Evolutionary conservation across 64 coral and sea anemone genomes (phyloP).

Genomic region (Anthopleura sola): DNA sequence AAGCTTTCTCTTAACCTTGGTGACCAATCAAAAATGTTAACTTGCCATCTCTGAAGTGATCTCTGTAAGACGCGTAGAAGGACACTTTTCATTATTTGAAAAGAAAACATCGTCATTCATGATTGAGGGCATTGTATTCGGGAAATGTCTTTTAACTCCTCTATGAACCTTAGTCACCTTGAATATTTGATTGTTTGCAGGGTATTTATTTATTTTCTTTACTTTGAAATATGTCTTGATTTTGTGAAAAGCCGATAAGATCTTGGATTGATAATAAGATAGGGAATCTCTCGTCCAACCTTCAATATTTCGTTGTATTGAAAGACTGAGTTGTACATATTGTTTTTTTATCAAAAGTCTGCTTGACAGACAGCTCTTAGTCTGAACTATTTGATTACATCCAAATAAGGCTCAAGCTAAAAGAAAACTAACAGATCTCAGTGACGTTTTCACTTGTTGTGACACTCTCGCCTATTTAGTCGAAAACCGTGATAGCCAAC

Average conservation of each 20-base stretch:
- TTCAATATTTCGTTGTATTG: constrained; percentile 16
- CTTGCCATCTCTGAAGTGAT: not conserved
- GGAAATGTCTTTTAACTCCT: constrained; percentile 33
- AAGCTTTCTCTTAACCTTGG: constrained; percentile 12
- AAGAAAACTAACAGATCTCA: constrained; percentile 34
- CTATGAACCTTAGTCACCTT: constrained; percentile 7
- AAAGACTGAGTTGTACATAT: constrained; percentile 2
- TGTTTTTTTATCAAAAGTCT: constrained; percentile 25
- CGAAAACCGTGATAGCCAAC: constrained; percentile 11
- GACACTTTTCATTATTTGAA: constrained; percentile 16
- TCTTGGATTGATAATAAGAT: not conserved
- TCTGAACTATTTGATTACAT: constrained; percentile 32
- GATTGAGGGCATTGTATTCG: constrained; percentile 10
- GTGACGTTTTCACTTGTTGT: constrained; percentile 26
- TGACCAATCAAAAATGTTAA: constrained; percentile 9
- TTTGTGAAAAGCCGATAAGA: constrained; percentile 20
- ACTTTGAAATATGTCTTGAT: not conserved
- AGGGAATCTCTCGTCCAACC: constrained; percentile 18
- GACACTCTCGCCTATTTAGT: constrained; percentile 1
- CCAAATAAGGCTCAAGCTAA: constrained; percentile 31
- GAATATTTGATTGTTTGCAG: constrained; percentile 16
- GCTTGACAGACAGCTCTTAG: constrained; percentile 25
- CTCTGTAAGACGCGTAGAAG: constrained; percentile 13
- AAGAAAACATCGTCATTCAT: constrained; percentile 11
- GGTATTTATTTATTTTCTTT: constrained; percentile 15